phyloP scores from a whole-genome alignment of 1,140 invertebrate genomes.

The Drosophila bocqueti region DNA sequence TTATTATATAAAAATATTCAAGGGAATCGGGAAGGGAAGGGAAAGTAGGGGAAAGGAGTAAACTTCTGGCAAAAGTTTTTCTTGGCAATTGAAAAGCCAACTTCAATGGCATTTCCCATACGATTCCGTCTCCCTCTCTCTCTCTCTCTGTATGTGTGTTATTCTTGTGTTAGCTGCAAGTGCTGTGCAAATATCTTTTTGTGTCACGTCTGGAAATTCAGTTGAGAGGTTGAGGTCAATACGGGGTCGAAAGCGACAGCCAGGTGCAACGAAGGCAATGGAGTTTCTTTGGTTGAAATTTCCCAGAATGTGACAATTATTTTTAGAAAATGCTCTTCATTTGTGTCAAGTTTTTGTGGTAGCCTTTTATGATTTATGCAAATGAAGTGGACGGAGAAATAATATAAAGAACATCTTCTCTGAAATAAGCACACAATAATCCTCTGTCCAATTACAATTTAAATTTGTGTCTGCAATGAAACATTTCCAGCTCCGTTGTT shows the following conservation, averaged over 20 bases:
- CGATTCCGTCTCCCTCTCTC: conserved; percentile 3
- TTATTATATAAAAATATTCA: conserved; percentile 64
- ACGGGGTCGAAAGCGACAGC: conserved; percentile 18
- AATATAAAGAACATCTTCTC: background rate
- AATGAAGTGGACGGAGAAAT: background rate
- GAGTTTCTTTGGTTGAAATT: conserved; percentile 5
- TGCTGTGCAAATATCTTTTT: conserved; percentile 65
- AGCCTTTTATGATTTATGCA: conserved; percentile 12
- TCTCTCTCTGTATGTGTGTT: conserved; percentile 25
- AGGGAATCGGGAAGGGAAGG: conserved; percentile 19
- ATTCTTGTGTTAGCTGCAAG: conserved; percentile 62
- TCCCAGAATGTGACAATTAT: conserved; percentile 29
- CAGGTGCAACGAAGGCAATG: conserved; percentile 42
- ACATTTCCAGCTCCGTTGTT: background rate
- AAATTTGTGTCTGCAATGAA: background rate
- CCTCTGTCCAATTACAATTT: background rate
- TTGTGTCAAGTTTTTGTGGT: conserved; percentile 13
- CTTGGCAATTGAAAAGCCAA: conserved; percentile 75
- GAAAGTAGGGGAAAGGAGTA: conserved; percentile 24
- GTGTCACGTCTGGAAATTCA: conserved; percentile 38
- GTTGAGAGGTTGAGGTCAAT: conserved; percentile 47
- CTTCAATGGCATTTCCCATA: conserved; percentile 49
- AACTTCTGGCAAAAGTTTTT: conserved; percentile 75
- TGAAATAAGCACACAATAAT: background rate
- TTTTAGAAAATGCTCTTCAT: conserved; percentile 10